Conservation (phyloP, 2,888 invertebrate genomes). For the Eupithecia subumbrata region DNA sequence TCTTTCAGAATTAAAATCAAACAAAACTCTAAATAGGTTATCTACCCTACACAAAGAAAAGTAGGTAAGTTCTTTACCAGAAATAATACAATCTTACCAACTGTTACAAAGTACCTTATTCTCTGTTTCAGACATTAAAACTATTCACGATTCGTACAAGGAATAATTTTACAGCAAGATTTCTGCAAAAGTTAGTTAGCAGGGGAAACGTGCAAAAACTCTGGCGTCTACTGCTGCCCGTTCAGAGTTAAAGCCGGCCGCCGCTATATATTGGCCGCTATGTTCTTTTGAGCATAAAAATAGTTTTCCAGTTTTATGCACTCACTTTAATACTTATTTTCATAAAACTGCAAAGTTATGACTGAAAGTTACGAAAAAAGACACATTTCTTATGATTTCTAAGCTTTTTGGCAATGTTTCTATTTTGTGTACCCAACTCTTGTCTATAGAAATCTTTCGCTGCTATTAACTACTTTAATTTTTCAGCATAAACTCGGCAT, state of each 20-base stretch:
- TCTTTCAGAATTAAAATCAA: background rate
- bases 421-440: no score
- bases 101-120: slow-evolving; percentile 9
- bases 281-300: background rate
- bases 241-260: slow-evolving; percentile 9
- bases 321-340: no score
- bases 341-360: no score
- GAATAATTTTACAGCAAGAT: slow-evolving; percentile 43
- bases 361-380: no score
- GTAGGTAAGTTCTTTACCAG: background rate
- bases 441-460: background rate
- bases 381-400: no score
- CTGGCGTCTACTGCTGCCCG: slow-evolving; percentile 16
- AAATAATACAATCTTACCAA: background rate
- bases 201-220: slow-evolving; percentile 44
- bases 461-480: no score
- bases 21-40: background rate
- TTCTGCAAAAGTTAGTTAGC: slow-evolving; percentile 44
- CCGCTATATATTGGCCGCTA: background rate
- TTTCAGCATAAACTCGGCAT: no score
- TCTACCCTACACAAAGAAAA: background rate
- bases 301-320: no score
- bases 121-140: slow-evolving; percentile 29
- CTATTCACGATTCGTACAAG: slow-evolving; percentile 27
- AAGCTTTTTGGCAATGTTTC: no score